Base-by-base conservation (phyloP, 2,113 vertebrate genomes). In the Indicator maculatus region DNA sequence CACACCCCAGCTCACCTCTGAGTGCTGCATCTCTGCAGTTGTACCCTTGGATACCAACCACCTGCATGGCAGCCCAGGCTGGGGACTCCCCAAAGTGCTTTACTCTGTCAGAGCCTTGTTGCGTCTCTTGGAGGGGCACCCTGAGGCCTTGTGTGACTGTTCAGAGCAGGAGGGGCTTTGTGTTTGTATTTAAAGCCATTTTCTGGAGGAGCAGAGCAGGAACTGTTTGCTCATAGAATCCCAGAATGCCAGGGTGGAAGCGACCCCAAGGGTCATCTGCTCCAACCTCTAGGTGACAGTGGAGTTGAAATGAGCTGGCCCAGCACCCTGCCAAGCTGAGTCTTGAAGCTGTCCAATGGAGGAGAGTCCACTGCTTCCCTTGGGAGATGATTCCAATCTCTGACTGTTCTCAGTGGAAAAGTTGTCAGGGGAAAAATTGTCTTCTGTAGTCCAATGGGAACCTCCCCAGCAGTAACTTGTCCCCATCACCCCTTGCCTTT, bases 1-100 rank as follows among this genome's bases (percentile, higher is more conserved):
- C 74, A 16, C 8, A 1, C 5, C 70, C 60, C 60, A 7, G n/a
- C 33, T 18, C 26, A 1, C 45, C 38, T 33, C 45, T 14, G 1
- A 12, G 9, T 2, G n/a, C 3, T 45, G 36, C 15, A 5, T 58
- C 63, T 8, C 39, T 9, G 44, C 6, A 27, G 52, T 66, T 1
- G 0, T 44, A 7, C n/a, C 39, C 24, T 28, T 23, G 3, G 18
- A 23, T 20, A 28, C 20, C 58, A 24, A 1, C 30, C 67, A 12
- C 75, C 76, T 14, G 1, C 7, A 2, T 1, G 5, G 6, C 58
- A 4, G 38, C 4, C 26, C 64, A 8, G 18, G 33, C 76, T 4
- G 31, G 6, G 58, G 16, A 6, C 7, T 30, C 70, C 41, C 39
- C 75, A 38, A 6, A 17, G 30, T 7, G 30, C n/a, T 36, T 20